These are phyloP conservation scores for Tryphoninae sp. DNA, from an alignment of 2,888 invertebrate species.

Conservation along the genomic window DNA sequence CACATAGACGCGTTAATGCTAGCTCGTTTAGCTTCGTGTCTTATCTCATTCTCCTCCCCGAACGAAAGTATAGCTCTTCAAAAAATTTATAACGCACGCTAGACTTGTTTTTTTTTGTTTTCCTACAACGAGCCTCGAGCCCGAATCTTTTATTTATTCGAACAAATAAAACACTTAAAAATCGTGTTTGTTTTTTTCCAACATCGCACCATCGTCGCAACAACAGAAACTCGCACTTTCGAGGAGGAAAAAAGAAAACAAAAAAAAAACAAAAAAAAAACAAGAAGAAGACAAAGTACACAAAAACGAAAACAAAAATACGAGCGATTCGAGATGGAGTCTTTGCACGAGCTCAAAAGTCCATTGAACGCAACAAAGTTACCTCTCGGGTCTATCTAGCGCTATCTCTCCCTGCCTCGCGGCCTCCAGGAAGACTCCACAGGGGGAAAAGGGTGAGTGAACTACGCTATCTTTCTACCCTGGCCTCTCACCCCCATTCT, in stretches of 20 bases:
- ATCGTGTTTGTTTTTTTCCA: too few relatives aligned
- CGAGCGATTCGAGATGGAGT: neutral
- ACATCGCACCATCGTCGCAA: too few relatives aligned
- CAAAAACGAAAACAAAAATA: neutral
- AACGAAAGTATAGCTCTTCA: slow-evolving; percentile 63
- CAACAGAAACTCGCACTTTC: too few relatives aligned
- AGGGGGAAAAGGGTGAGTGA: slow-evolving; percentile 41
- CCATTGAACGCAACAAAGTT: slow-evolving; percentile 37
- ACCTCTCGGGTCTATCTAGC: slow-evolving; percentile 38
- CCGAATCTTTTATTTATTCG: slow-evolving; percentile 11
- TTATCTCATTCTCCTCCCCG: slow-evolving; percentile 67
- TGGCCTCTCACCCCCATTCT: slow-evolving; percentile 12
- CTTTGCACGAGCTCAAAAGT: slow-evolving; percentile 29
- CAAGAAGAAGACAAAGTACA: slow-evolving; percentile 4
- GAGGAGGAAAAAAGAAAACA: neutral
- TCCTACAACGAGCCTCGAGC: neutral
- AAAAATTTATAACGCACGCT: slow-evolving; percentile 74
- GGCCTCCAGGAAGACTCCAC: slow-evolving; percentile 22
- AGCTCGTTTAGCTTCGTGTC: slow-evolving; percentile 73
- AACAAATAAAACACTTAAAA: neutral
- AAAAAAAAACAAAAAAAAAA: neutral
- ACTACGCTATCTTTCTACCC: slow-evolving; percentile 64
- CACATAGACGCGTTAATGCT: slow-evolving; percentile 71
- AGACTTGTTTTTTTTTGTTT: slow-evolving; percentile 23
- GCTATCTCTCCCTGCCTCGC: slow-evolving; percentile 20